Evolutionary conservation across 1,140 invertebrate species (phyloP), one percentile per base, ranked within the genome.

Genomic region (Bursaphelenchus mucronatus): DNA sequence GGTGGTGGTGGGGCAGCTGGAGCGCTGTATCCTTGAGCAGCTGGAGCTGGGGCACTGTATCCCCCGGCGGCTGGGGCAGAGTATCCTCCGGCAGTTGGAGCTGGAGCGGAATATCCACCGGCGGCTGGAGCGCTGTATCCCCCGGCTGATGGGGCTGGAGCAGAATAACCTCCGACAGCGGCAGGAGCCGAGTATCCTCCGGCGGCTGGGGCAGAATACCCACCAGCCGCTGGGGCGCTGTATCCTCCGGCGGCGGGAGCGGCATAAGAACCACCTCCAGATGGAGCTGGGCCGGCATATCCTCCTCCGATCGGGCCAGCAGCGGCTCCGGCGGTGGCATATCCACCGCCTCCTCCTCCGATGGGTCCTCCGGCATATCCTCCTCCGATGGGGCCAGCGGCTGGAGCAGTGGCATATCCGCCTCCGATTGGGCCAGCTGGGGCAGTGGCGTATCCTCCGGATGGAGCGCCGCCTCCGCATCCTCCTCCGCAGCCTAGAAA

Each of bases 311-410:
- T 58, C 3, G 56, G 56, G 8, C 56, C 56, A 44, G 45, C 30
- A 51, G 15, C 62, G 62, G 9, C 41, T 64, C 8, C 53, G 50
- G 45, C 17, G 50, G 44, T 17, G 62, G 21, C 62, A 56, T 55
- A 64, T 51, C 15, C 62, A 56, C 50, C 62, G 56, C 15, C 53
- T 46, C 10, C 15, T 53, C 17, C 15, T 64, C 50, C 21, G 39
- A 40, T 55, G 62, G 54, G 30, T 30, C 30, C 30, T 30, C 2
- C 30, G 30, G 30, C 30, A 30, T 30, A 30, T 30, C 30, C 30
- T 30, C 30, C 30, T 30, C 30, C 30, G 30, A 30, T 30, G 30
- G 30, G 30, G 30, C 30, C 30, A 30, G 30, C 30, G 30, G 30
- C n/a, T n/a, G n/a, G 30, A 30, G 30, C 30, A 30, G 30, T 30